Conservation (phyloP, 1,140 invertebrate species). For the Colletes gigas region DNA sequence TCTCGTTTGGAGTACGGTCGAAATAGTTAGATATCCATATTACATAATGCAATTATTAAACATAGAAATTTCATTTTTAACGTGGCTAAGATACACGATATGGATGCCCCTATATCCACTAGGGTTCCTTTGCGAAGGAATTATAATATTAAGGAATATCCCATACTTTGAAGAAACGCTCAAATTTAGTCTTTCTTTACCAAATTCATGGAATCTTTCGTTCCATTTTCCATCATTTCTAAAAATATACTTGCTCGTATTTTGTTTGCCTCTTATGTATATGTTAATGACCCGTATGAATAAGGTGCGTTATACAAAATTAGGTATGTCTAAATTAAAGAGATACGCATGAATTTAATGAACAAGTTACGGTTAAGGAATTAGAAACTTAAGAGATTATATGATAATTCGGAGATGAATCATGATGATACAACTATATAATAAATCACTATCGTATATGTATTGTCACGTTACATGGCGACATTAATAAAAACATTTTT, state of each 20-base stretch:
- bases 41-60: slow-evolving; percentile 92
- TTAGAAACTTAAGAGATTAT: background rate
- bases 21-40: slow-evolving; percentile 94
- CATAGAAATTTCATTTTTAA: slow-evolving; percentile 88
- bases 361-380: background rate
- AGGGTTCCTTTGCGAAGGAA: slow-evolving; percentile 93
- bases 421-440: background rate
- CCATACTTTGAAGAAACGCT: slow-evolving; percentile 94
- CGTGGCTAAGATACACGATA: slow-evolving; percentile 95
- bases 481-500: background rate
- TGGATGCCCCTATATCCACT: slow-evolving; percentile 97
- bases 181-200: slow-evolving; percentile 88
- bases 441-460: slow-evolving; percentile 1
- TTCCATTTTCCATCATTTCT: slow-evolving; percentile 93
- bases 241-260: slow-evolving; percentile 88
- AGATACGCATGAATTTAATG: slow-evolving; percentile 39
- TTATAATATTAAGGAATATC: slow-evolving; percentile 90
- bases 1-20: slow-evolving; percentile 89
- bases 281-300: slow-evolving; percentile 91
- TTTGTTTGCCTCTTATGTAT: slow-evolving; percentile 88
- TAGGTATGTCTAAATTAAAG: slow-evolving; percentile 67
- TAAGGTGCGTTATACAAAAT: slow-evolving; percentile 84
- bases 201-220: slow-evolving; percentile 92
- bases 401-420: background rate
- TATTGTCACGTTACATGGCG: slow-evolving; percentile 3